A percentile compares a stretch with the other conserved stretches of the same genome.
Conservation (phyloP, 2,888 invertebrate genomes). For the Morpho deidamia region DNA sequence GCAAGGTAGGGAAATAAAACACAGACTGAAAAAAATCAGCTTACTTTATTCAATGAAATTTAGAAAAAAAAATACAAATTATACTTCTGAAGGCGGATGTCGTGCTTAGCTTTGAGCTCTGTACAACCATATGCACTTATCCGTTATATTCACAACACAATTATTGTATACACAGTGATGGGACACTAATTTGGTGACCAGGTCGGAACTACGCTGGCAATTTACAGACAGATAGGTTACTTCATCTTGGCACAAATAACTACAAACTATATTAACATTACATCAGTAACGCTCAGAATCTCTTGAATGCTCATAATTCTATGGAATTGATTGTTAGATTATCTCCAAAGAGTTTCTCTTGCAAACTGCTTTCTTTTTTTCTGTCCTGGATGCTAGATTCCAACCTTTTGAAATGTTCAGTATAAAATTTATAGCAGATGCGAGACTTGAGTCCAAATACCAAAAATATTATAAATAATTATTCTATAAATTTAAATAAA, state of each 20-base stretch:
- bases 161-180: conserved; percentile 40
- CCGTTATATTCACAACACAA: conserved; percentile 25
- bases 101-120: conserved; percentile 52
- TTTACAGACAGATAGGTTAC: conserved; percentile 1
- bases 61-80: conserved; percentile 60
- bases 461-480: too few relatives aligned
- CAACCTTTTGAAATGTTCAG: too few relatives aligned
- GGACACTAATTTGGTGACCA: conserved; percentile 51
- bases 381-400: too few relatives aligned
- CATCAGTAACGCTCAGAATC: too few relatives aligned
- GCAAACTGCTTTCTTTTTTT: too few relatives aligned
- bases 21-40: conserved; percentile 54
- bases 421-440: too few relatives aligned
- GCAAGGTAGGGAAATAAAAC: conserved; percentile 30
- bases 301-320: too few relatives aligned
- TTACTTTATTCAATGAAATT: conserved; percentile 65
- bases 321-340: too few relatives aligned
- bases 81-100: conserved; percentile 50
- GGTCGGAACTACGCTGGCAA: conserved; percentile 22
- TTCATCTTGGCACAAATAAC: conserved; percentile 37
- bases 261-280: conserved; percentile 28
- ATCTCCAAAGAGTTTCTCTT: too few relatives aligned
- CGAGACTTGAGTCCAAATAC: too few relatives aligned
- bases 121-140: conserved; percentile 41
- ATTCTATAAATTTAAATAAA: too few relatives aligned